phyloP scores from a whole-genome alignment of 2,113 vertebrate species.

The Lasiurus borealis region DNA sequence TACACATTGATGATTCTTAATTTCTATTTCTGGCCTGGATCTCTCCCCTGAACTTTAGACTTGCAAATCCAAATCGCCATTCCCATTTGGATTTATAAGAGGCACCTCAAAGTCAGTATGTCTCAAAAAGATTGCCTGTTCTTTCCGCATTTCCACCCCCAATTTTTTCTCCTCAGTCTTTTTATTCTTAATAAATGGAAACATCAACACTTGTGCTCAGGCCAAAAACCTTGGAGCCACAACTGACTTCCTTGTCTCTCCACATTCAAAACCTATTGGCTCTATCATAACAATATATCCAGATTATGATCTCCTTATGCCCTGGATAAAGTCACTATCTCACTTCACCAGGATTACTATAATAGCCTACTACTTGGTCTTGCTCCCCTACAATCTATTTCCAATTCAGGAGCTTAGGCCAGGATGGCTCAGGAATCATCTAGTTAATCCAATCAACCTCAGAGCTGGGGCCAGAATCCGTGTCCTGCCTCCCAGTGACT shows the following conservation, averaged over 20 bases:
- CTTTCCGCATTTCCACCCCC: neutral
- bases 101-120: neutral
- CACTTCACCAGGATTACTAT: neutral
- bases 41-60: neutral
- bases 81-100: neutral
- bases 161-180: neutral
- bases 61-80: neutral
- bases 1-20: neutral
- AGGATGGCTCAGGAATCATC: neutral
- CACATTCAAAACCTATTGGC: neutral
- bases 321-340: neutral
- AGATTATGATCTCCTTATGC: neutral
- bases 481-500: neutral
- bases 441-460: neutral
- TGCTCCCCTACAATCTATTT: neutral
- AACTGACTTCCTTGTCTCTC: neutral
- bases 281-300: neutral
- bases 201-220: neutral
- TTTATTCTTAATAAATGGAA: neutral
- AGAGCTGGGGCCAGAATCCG: neutral
- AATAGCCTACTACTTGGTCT: neutral
- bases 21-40: neutral
- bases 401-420: neutral
- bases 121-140: neutral
- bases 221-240: neutral